These are phyloP conservation scores for Arvicanthis niloticus DNA, from an alignment of 2,113 vertebrate genomes.

Conservation along the genomic window DNA sequence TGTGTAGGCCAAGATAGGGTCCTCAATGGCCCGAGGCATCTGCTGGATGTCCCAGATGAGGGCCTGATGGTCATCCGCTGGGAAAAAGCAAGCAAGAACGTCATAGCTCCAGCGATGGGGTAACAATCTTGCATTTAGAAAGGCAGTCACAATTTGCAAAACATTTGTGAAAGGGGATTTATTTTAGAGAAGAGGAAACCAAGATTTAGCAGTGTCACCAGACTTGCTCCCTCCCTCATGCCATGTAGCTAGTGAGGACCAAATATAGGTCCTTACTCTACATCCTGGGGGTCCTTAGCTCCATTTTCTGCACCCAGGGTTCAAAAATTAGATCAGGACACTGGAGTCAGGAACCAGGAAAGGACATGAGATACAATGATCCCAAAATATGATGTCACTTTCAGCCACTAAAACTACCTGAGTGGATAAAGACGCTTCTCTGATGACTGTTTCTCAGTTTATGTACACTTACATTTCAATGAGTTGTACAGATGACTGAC, in stretches of 20 bases:
- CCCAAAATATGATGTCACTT: background rate
- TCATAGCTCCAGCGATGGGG: constrained; percentile 8
- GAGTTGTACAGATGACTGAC: background rate
- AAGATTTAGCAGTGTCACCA: background rate
- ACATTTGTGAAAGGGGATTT: background rate
- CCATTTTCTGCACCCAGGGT: background rate
- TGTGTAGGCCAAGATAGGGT: constrained; percentile 99
- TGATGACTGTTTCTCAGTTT: background rate
- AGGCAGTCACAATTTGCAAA: background rate
- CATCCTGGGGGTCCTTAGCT: background rate
- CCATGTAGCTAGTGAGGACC: background rate
- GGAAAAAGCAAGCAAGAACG: constrained; percentile 35
- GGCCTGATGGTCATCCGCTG: constrained; percentile 99
- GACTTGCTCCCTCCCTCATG: background rate
- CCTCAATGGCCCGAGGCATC: constrained; percentile 99
- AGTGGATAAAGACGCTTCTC: background rate
- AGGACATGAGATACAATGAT: background rate
- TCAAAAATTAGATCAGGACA: background rate
- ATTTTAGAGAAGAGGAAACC: background rate
- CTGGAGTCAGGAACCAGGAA: background rate
- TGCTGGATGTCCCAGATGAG: constrained; percentile 99
- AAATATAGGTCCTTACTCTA: background rate
- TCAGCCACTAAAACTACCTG: constrained; percentile 17
- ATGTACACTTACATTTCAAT: background rate
- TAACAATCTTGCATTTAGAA: background rate